phyloP scores from a whole-genome alignment of 2,888 invertebrate genomes.

The Trisateles emortualis region DNA sequence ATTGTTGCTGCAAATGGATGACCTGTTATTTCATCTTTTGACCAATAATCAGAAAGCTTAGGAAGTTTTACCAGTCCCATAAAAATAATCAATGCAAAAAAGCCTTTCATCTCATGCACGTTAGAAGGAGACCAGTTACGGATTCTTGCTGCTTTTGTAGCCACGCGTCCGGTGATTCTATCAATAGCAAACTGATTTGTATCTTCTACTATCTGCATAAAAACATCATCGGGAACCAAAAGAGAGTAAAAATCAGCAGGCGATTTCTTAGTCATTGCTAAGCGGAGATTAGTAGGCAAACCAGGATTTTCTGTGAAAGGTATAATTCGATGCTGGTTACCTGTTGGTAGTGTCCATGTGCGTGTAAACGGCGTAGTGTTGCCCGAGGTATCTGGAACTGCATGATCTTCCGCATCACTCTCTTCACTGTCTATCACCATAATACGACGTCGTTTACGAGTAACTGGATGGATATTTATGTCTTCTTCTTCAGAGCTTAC shows the following conservation, averaged over 20 bases:
- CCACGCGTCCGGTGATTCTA: slow-evolving; percentile 3
- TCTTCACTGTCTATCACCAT: background rate
- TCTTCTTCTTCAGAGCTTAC: background rate
- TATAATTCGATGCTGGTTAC: background rate
- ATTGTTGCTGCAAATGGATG: slow-evolving; percentile 14
- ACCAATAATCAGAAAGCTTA: no score
- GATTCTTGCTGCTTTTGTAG: slow-evolving; percentile 3
- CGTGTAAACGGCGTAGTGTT: background rate
- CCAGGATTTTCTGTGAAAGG: slow-evolving; percentile 5
- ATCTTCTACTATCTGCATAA: slow-evolving; percentile 3
- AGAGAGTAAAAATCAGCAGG: slow-evolving; percentile 4
- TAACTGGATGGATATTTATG: no score
- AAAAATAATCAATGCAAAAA: slow-evolving; percentile 10
- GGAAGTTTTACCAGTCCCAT: slow-evolving; percentile 9
- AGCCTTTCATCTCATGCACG: slow-evolving; percentile 1
- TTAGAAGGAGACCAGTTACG: slow-evolving; percentile 9
- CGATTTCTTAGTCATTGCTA: background rate
- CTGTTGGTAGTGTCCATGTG: background rate
- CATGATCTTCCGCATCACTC: background rate
- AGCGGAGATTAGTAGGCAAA: slow-evolving; percentile 1
- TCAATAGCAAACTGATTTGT: slow-evolving; percentile 15
- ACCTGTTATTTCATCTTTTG: no score
- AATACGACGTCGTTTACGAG: slow-evolving; percentile 1
- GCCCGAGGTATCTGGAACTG: background rate
- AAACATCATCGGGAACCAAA: slow-evolving; percentile 1